These are phyloP conservation scores for Lutraria rhynchaena DNA, from an alignment of 1,140 invertebrate species.

Conservation along the genomic window DNA sequence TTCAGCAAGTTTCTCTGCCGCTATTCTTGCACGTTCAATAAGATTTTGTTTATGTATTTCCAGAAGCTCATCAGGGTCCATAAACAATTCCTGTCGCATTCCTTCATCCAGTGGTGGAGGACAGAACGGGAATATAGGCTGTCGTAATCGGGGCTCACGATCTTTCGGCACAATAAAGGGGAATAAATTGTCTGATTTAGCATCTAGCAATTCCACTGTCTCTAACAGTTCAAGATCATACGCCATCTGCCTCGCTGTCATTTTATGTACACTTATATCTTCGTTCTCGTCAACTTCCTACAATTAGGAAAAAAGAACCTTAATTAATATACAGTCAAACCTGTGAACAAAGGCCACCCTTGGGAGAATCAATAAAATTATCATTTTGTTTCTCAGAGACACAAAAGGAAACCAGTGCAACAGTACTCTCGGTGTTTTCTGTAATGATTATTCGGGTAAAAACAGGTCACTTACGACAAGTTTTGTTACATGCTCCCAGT, in stretches of 20 bases:
- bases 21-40: neutral
- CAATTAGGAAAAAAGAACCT: no score
- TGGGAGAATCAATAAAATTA: neutral
- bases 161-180: constrained; percentile 64
- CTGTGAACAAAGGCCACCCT: no score
- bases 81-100: constrained; percentile 6
- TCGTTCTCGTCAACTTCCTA: constrained; percentile 52
- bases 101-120: constrained; percentile 28
- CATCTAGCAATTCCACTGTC: constrained; percentile 78
- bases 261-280: constrained; percentile 61
- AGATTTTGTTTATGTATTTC: constrained; percentile 1
- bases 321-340: neutral
- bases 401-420: no score
- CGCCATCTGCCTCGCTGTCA: constrained; percentile 76
- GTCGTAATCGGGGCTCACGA: constrained; percentile 53
- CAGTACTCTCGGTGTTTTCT: no score
- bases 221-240: constrained; percentile 72
- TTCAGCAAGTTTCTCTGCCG: neutral
- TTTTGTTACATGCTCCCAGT: constrained; percentile 67
- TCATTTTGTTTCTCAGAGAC: neutral
- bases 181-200: constrained; percentile 68
- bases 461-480: constrained; percentile 65
- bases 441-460: neutral
- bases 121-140: constrained; percentile 52
- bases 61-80: constrained; percentile 22